phyloP scores from a whole-genome alignment of 2,113 vertebrate genomes.

The Callopanchax toddi region DNA sequence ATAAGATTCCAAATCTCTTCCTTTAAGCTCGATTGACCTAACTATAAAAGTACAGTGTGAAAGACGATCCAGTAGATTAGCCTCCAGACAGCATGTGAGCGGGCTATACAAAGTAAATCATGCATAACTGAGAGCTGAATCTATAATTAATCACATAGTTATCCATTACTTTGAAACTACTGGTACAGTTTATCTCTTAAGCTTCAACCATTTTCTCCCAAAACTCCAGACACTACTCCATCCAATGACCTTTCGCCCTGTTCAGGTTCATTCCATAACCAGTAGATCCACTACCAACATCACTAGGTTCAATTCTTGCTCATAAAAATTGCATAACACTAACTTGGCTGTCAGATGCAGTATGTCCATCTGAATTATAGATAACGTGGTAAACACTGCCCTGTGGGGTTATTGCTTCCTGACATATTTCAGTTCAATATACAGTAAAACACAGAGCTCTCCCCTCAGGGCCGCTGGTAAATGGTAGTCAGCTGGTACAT shows the following conservation, averaged over 20 bases:
- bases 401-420: conserved; percentile 10
- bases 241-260: conserved; percentile 11
- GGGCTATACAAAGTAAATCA: conserved; percentile 17
- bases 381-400: conserved; percentile 63
- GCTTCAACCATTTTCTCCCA: neutral
- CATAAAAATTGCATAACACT: conserved; percentile 58
- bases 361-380: conserved; percentile 66
- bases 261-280: neutral
- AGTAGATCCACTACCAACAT: neutral
- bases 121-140: conserved; percentile 20
- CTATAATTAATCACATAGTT: conserved; percentile 40
- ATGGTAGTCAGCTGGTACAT: conserved; percentile 11
- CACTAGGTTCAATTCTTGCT: conserved; percentile 36
- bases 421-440: conserved; percentile 38
- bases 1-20: conserved; percentile 14
- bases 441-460: conserved; percentile 25
- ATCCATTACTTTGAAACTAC: neutral
- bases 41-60: neutral
- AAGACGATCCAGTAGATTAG: conserved; percentile 27
- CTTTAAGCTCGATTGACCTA: conserved; percentile 20
- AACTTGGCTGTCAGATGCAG: conserved; percentile 48
- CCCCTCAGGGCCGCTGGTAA: conserved; percentile 15
- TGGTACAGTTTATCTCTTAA: neutral
- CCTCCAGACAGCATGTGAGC: neutral
- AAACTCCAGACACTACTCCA: neutral